Conservation (phyloP, 1,140 invertebrate genomes). For the Brachionus rubens region DNA sequence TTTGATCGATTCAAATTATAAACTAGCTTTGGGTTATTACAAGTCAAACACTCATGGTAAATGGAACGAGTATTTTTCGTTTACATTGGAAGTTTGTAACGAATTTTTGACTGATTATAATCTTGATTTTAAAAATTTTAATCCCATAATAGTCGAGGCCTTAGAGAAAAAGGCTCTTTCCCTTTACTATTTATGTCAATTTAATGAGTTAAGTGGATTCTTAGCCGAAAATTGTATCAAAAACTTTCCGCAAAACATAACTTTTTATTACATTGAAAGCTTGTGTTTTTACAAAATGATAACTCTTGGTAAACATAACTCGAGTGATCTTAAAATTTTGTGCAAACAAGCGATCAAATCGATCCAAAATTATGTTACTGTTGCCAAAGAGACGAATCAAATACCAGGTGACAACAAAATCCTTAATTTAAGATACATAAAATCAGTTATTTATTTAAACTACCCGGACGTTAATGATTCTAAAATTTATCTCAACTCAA, state of each 20-base stretch:
- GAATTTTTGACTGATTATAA: slow-evolving; percentile 1
- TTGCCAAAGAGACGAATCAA: background rate
- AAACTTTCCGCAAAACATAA: slow-evolving; percentile 6
- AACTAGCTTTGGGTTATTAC: slow-evolving; percentile 7
- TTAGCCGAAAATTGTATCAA: background rate
- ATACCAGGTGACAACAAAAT: background rate
- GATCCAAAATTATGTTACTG: slow-evolving; percentile 6
- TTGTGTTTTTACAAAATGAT: slow-evolving; percentile 10
- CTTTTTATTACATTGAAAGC: slow-evolving; percentile 3
- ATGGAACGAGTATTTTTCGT: slow-evolving; percentile 37
- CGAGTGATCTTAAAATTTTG: background rate
- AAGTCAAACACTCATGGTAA: slow-evolving; percentile 2
- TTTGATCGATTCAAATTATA: slow-evolving; percentile 32
- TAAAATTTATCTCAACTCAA: slow-evolving; percentile 12
- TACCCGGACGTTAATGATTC: background rate
- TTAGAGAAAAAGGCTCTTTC: slow-evolving; percentile 25
- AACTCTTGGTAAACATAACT: background rate
- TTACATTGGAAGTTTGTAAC: slow-evolving; percentile 12
- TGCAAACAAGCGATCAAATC: background rate
- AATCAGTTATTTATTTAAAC: slow-evolving; percentile 23
- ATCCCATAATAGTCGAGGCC: background rate
- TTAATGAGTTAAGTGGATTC: background rate
- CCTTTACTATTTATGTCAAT: background rate
- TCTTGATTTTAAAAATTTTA: slow-evolving; percentile 10
- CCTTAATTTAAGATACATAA: slow-evolving; percentile 7